Percentiles rank a stretch among this genome's conserved stretches.
Conservation (phyloP, 2,113 vertebrate genomes). For the Crotalus helleri region DNA sequence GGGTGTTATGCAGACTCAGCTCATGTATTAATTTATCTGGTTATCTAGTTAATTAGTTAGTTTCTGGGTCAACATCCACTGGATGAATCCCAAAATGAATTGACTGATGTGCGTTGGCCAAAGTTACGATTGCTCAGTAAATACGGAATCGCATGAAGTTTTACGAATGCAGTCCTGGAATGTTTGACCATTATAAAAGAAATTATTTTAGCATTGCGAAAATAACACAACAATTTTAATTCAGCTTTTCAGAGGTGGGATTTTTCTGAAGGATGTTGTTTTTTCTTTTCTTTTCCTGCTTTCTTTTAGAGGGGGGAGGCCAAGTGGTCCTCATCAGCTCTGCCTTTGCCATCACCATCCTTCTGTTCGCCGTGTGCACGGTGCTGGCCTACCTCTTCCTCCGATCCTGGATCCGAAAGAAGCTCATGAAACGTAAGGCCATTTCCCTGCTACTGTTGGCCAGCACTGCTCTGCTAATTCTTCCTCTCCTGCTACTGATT, state of each 20-base stretch:
- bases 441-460: accelerated
- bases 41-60: neutral
- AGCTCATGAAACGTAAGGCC: constrained; percentile 69
- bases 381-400: constrained; percentile 2
- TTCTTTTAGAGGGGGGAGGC: constrained; percentile 34
- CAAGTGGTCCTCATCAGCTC: constrained; percentile 15
- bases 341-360: neutral
- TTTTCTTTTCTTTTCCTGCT: neutral
- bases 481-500: neutral
- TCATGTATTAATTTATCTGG: neutral
- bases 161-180: neutral
- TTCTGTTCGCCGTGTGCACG: constrained; percentile 17
- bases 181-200: neutral
- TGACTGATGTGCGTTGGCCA: neutral
- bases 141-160: neutral
- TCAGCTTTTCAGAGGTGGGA: neutral
- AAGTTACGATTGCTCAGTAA: neutral
- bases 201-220: neutral
- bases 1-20: neutral
- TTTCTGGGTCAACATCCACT: neutral
- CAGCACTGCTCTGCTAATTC: accelerated
- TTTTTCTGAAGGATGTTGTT: neutral
- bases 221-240: neutral
- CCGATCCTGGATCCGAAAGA: constrained; percentile 47
- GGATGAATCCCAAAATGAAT: neutral